A percentile compares a stretch with the other conserved stretches of the same genome.
Conservation (phyloP, 2,797 vertebrate species). For the Presbytis comata region DNA sequence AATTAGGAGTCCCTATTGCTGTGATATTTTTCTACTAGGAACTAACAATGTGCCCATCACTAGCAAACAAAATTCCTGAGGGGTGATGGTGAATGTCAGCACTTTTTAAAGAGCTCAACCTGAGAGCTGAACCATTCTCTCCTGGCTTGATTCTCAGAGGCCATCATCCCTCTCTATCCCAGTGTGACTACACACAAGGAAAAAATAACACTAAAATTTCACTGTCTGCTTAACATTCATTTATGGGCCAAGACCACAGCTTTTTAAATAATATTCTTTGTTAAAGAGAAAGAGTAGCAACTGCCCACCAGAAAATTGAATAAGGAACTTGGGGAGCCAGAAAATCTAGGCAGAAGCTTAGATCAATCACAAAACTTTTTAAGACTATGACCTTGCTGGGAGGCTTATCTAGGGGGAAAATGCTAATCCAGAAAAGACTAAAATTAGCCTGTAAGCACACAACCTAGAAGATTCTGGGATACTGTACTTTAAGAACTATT, state of each 20-base stretch:
- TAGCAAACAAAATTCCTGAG: background rate
- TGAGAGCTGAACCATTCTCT: background rate
- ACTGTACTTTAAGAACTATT: conserved; percentile 33
- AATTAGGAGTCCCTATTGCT: background rate
- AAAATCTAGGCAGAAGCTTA: background rate
- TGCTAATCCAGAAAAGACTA: conserved; percentile 14
- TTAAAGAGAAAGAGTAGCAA: background rate
- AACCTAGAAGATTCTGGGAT: background rate
- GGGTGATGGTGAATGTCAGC: background rate
- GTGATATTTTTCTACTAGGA: background rate
- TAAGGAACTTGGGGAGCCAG: background rate
- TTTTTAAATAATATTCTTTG: background rate
- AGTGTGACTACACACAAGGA: background rate
- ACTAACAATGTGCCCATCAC: background rate
- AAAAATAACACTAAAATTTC: background rate
- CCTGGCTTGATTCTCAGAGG: background rate
- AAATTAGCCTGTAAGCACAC: background rate
- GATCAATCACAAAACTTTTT: background rate
- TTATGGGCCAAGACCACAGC: background rate
- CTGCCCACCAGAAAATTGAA: background rate
- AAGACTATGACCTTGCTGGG: background rate
- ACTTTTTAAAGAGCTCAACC: background rate
- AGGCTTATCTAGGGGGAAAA: background rate
- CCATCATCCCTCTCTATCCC: background rate
- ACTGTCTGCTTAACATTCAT: background rate